Evolutionary conservation across 1,140 invertebrate species (phyloP), one percentile per base, ranked within the genome.

Genomic region (Drosophila kanapiae): DNA sequence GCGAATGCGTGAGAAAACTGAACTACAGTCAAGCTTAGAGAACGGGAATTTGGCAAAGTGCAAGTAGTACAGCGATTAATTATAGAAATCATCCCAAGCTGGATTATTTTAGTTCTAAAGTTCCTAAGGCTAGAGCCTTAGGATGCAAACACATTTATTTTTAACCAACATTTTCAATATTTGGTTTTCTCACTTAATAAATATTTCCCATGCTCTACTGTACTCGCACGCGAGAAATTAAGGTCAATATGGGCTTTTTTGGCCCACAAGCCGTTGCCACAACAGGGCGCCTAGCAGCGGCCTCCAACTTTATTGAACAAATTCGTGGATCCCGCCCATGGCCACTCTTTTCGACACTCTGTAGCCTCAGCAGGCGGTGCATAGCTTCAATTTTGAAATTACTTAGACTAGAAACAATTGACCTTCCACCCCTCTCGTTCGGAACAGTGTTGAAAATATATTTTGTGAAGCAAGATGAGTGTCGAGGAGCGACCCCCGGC

Each of bases 211-310:
- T 8, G 38, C 38, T 38, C 3, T n/a, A 31, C 67, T 54, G 67
- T 64, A 33, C 18, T 72, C 8, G 10, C 6, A 49, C 14, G 13
- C 14, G 31, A 64, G 40, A 38, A 49, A 67, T 45, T 58, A 53
- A 10, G 37, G 71, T 45, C 33, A 14, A 9, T 48, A 45, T 23
- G 59, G 48, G 35, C 53, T 27, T 23, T 45, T 18, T 54, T 69
- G 78, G 45, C 60, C 62, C 23, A 58, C 49, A 40, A 27, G 54
- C 45, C 59, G 85, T 90, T 90, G 85, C 71, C 86, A 90, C 78
- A 81, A 81, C 85, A 90, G 81, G 85, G 85, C 61, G 81, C 85
- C 86, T 80, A 80, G 78, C 78, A 80, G 78, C 78, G 51, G 72
- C 69, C 62, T 53, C 67, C 54, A 59, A 71, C 4, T 68, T 88